Evolutionary conservation across 2,888 invertebrate genomes (phyloP), one percentile per base, ranked within the genome.

Genomic region (Aphelenchoides bicaudatus): DNA sequence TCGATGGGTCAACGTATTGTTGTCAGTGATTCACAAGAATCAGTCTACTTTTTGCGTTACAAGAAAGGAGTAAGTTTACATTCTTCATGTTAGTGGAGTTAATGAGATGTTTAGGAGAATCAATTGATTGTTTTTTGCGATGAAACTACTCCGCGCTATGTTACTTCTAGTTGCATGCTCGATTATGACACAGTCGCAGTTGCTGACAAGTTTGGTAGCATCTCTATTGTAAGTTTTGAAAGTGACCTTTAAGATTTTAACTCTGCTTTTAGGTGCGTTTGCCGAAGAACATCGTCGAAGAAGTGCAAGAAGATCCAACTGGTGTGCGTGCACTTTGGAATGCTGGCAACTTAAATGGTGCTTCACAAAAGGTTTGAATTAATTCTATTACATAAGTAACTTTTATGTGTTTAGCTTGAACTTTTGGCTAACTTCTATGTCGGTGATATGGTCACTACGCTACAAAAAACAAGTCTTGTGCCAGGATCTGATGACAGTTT

Each of bases 271-370:
- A 85, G 85, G 81, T 85, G 75, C 85, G 93, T 43, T 80, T 94
- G 56, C 91, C 96, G 0, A 86, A 88, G 54, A 90, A 90, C 58
- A 88, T 92, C 1, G 89, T 88, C 27, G 98, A 98, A 81, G 96
- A 98, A 79, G 92, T 98, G 0, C 96, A 98, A 80, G 98, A 99
- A 82, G 98, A 99, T 82, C 98, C 96, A 0, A 96, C 96, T 0
- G 96, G 96, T 43, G 93, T 92, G 78, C 93, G 94, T 80, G 91
- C 94, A 0, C 83, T 98, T 0, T 98, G 96, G 96, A 85, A 86
- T 73, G 80, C 84, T 83, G 90, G 94, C 61, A 83, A 92, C 47
- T 81, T 96, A 13, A 94, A 91, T 78, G 96, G 96, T 16, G 94
- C 98, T 0, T 92, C 94, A 0, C 96, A 98, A 78, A 99, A 98